Percentiles rank a stretch among this genome's conserved stretches.
These are phyloP conservation scores for Tapirus indicus DNA, from an alignment of 2,797 vertebrate genomes.

Conservation along the genomic window DNA sequence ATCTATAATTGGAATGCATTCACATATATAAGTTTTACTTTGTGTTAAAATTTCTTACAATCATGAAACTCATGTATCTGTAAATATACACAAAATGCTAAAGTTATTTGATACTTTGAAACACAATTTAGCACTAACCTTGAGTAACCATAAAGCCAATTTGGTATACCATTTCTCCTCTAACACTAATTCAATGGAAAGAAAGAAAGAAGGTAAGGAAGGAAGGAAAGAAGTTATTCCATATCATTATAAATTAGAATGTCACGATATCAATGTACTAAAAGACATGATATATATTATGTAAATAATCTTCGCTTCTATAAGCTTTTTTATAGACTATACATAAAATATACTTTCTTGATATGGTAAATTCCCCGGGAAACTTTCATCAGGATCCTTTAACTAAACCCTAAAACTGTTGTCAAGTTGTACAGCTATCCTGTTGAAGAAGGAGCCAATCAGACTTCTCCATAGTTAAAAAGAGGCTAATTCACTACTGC, in stretches of 20 bases:
- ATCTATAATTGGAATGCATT: not conserved
- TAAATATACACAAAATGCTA: conserved; percentile 27
- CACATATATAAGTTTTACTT: conserved; percentile 34
- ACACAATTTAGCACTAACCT: not conserved
- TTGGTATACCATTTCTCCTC: not conserved
- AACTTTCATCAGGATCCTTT: not conserved
- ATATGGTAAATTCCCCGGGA: conserved; percentile 1
- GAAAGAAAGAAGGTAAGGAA: not conserved
- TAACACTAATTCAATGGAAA: conserved; percentile 15
- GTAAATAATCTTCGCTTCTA: conserved; percentile 29
- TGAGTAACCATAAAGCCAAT: conserved; percentile 4
- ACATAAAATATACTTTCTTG: not conserved
- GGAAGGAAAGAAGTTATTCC: not conserved
- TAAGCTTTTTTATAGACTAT: not conserved
- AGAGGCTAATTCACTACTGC: not conserved
- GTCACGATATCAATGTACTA: not conserved
- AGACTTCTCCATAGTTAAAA: not conserved
- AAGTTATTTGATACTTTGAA: conserved; percentile 55
- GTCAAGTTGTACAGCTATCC: not conserved
- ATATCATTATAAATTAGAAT: not conserved
- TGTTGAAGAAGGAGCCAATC: not conserved
- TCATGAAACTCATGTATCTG: not conserved
- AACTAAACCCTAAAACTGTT: not conserved
- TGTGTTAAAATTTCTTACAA: conserved; percentile 57
- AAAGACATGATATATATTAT: not conserved